These are phyloP conservation scores for Maylandia zebra DNA, from an alignment of 2,113 vertebrate genomes.

Conservation along the genomic window DNA sequence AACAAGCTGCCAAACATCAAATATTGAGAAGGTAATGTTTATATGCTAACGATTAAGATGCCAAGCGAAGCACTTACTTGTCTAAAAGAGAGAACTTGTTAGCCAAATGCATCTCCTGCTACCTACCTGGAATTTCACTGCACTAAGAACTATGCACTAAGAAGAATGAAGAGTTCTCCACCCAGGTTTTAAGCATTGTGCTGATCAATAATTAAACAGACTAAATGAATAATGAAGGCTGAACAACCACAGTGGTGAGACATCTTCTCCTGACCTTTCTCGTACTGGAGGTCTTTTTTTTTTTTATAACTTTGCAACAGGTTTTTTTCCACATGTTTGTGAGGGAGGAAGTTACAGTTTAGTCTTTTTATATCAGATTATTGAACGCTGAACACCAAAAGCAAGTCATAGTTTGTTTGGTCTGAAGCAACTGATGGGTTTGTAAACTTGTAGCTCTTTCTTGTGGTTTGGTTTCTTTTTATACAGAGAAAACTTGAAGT, in stretches of 20 bases:
- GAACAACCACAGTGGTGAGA: conserved; percentile 51
- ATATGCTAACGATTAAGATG: conserved; percentile 64
- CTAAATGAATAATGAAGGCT: conserved; percentile 63
- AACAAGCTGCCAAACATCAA: conserved; percentile 72
- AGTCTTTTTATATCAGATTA: not conserved
- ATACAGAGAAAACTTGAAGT: not conserved
- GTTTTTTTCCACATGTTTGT: conserved; percentile 20
- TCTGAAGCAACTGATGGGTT: not conserved
- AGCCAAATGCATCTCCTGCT: conserved; percentile 54
- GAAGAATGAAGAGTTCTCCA: conserved; percentile 27
- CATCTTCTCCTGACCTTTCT: conserved; percentile 51
- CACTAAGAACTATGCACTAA: conserved; percentile 10
- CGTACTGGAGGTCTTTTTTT: not conserved
- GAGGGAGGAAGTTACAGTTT: not conserved
- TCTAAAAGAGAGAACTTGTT: conserved; percentile 46
- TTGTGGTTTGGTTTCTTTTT: not conserved
- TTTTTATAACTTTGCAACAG: conserved; percentile 37
- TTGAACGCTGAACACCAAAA: not conserved
- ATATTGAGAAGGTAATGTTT: conserved; percentile 72
- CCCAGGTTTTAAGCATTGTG: conserved; percentile 41
- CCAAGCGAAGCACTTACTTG: conserved; percentile 61
- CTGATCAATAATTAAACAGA: conserved; percentile 53
- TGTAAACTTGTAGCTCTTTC: not conserved
- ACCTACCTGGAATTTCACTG: conserved; percentile 54
- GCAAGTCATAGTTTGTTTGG: not conserved